phyloP scores from a whole-genome alignment of 2,797 vertebrate species.

The Paedocypris micromegethes region DNA sequence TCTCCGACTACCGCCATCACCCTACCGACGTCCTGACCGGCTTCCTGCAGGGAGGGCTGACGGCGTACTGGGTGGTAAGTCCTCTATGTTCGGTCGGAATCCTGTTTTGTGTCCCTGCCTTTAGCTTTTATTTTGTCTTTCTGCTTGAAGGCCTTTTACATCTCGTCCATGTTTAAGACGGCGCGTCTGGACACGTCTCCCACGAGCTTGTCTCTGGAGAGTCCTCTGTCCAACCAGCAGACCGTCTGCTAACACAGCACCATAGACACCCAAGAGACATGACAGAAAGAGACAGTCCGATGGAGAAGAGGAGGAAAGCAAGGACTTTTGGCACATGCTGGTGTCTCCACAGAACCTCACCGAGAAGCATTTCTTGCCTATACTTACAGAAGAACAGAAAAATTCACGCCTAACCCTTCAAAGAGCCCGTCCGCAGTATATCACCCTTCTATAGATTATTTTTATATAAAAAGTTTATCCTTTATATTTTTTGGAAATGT shows the following conservation, averaged over 20 bases:
- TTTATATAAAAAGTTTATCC: slow-evolving; percentile 39
- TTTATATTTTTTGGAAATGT: slow-evolving; percentile 59
- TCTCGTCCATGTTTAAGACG: slow-evolving; percentile 77
- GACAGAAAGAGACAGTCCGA: slow-evolving; percentile 25
- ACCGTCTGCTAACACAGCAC: slow-evolving; percentile 73
- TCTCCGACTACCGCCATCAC: slow-evolving; percentile 77
- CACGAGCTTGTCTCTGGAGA: slow-evolving; percentile 63
- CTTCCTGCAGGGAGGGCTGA: slow-evolving; percentile 74
- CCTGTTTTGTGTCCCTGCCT: neutral
- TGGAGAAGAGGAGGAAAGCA: neutral
- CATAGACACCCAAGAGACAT: slow-evolving; percentile 28
- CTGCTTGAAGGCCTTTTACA: slow-evolving; percentile 69
- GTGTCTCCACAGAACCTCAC: slow-evolving; percentile 18
- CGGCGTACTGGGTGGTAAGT: slow-evolving; percentile 77
- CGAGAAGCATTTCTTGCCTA: slow-evolving; percentile 1
- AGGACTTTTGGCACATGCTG: slow-evolving; percentile 29
- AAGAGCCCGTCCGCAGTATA: slow-evolving; percentile 23
- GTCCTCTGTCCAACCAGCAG: slow-evolving; percentile 73
- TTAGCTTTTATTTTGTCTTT: neutral
- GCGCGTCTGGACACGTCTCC: slow-evolving; percentile 55
- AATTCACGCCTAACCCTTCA: slow-evolving; percentile 12
- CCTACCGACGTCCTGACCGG: slow-evolving; percentile 69
- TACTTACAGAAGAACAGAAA: slow-evolving; percentile 8
- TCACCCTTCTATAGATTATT: slow-evolving; percentile 49
- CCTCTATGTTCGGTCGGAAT: no score